Evolutionary conservation across 2,113 vertebrate genomes (phyloP), one percentile per base, ranked within the genome.

Genomic region (Hypomesus transpacificus): DNA sequence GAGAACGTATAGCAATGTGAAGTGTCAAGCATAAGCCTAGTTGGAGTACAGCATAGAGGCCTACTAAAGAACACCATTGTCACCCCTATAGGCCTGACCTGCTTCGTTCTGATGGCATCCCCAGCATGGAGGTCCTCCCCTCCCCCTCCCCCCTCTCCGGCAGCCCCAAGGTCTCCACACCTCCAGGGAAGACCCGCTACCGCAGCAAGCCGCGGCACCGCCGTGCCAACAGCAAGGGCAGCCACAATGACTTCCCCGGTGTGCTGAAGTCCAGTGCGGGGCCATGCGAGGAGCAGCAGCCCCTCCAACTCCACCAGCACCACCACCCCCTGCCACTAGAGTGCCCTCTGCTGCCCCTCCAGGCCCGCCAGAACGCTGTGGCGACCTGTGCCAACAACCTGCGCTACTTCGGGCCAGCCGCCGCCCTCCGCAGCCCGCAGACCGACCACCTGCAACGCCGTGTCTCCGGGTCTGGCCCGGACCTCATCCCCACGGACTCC

Each of bases 151-250:
- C 95, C 1, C 88, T 96, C 50, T 95, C 96, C 3, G 94, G 93
- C 85, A 99, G 96, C 84, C 97, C 96, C 18, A 97, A 95, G 84
- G 92, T 94, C 81, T 95, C 96, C 75, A 94, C 95, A 0, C 91
- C 89, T 9, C 92, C 93, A 0, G 91, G 94, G 65, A 98, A 98
- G 85, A 90, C 92, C 78, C 93, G 97, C 1, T 97, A 98, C 79
- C 93, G 97, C 46, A 94, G 95, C 89, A 98, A 98, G 86, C 94
- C 95, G 0, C 96, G 97, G 1, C 97, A 99, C 84, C 95, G 97
- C 52, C 93, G 97, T 2, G 95, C 93, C 52, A 97, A 94, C 79
- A 99, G 97, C 82, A 95, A 96, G 83, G 97, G 97, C 81, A 98
- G 96, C 92, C 95, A 95, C 82, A 91, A 77, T 0, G 97, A 99